Conservation (phyloP, 2,888 invertebrate species). For the Dicyrtoma fusca region DNA sequence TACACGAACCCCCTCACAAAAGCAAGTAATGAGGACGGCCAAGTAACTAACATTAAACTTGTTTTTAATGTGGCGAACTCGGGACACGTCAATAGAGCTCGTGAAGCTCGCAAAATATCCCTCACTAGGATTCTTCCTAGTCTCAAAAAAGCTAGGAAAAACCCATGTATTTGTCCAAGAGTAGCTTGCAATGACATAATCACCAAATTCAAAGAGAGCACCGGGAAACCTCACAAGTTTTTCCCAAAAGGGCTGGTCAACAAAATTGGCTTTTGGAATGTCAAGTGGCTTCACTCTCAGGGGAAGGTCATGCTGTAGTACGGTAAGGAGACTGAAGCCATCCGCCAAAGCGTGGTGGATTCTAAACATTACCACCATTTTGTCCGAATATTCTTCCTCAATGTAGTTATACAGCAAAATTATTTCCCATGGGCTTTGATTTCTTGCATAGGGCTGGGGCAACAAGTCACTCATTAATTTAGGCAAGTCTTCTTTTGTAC, state of each 20-base stretch:
- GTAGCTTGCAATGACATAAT: too few species aligned
- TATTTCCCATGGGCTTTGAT: constrained; percentile 51
- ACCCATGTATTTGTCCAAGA: too few species aligned
- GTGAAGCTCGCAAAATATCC: not conserved
- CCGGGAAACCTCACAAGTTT: constrained; percentile 30
- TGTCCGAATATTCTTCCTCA: not conserved
- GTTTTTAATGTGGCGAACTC: constrained; percentile 46
- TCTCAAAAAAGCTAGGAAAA: constrained; percentile 17
- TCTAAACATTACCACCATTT: constrained; percentile 43
- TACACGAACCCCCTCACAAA: constrained; percentile 45
- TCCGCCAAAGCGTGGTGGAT: constrained; percentile 51
- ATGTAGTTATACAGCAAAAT: constrained; percentile 42
- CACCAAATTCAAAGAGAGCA: constrained; percentile 22
- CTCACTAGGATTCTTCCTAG: constrained; percentile 38
- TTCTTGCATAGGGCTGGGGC: constrained; percentile 35
- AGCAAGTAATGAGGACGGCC: constrained; percentile 41
- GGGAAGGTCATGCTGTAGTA: constrained; percentile 42
- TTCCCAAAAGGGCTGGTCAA: constrained; percentile 5
- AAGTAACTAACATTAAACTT: constrained; percentile 42
- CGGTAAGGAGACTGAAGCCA: constrained; percentile 43
- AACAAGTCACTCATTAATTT: constrained; percentile 41
- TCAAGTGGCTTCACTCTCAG: constrained; percentile 28
- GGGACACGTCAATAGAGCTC: constrained; percentile 40
- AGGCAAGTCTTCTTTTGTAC: constrained; percentile 30
- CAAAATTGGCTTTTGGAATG: constrained; percentile 32